phyloP scores from a whole-genome alignment of 2,888 invertebrate species.

The Apamea sordens region DNA sequence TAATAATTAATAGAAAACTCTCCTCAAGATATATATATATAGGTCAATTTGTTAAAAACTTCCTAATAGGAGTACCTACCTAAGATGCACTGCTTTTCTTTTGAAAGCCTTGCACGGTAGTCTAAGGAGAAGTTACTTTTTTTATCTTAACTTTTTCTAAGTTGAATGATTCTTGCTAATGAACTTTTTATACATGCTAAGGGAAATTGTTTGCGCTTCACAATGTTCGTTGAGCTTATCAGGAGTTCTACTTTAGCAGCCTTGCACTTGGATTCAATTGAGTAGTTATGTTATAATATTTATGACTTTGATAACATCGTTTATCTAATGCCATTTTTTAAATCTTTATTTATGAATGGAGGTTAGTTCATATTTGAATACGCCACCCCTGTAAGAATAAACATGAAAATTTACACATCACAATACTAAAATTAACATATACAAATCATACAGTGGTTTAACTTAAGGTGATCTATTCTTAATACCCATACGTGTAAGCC shows the following conservation, averaged over 20 bases:
- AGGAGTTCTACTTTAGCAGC: not conserved
- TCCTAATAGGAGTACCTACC: not conserved
- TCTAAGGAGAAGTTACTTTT: constrained; percentile 20
- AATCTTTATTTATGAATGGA: too few relatives aligned
- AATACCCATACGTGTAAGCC: too few relatives aligned
- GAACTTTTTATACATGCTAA: constrained; percentile 24
- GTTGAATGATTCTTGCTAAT: constrained; percentile 13
- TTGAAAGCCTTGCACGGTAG: constrained; percentile 12
- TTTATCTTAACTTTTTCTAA: constrained; percentile 10
- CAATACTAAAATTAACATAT: too few relatives aligned
- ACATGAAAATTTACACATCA: too few relatives aligned
- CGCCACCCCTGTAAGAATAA: too few relatives aligned
- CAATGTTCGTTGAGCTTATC: not conserved
- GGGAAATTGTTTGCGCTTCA: not conserved
- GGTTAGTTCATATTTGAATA: too few relatives aligned
- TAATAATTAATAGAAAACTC: constrained; percentile 74
- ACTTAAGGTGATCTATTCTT: too few relatives aligned
- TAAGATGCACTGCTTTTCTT: constrained; percentile 12
- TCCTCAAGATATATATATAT: constrained; percentile 46
- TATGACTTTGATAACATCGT: not conserved
- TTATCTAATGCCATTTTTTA: not conserved
- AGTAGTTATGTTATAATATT: not conserved
- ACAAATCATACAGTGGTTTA: too few relatives aligned
- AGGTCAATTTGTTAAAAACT: constrained; percentile 38
- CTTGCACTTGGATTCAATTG: not conserved